Conservation (phyloP, 30 jellyfish, hydroid and myxozoan genomes). For the Aurelia aurita region DNA sequence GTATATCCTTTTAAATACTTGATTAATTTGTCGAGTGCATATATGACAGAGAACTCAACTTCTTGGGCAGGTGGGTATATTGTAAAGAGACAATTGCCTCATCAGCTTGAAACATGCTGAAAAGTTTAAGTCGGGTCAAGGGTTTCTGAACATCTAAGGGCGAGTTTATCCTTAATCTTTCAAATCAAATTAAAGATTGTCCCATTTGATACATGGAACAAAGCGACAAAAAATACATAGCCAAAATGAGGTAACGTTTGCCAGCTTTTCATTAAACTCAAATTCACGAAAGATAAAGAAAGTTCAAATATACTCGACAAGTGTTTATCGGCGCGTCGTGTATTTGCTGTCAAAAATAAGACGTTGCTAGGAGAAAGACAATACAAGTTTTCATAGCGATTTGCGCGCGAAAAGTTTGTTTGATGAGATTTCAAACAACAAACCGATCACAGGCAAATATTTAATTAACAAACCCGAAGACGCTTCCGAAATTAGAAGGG, state of each 20-base stretch:
- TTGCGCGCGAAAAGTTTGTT: slow-evolving; percentile 71
- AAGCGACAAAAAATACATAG: background rate
- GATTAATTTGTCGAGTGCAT: too few relatives aligned
- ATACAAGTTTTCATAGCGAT: slow-evolving; percentile 15
- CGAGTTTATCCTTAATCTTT: background rate
- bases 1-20: too few relatives aligned
- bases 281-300: background rate
- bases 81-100: background rate
- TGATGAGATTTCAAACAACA: background rate
- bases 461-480: background rate
- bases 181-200: background rate
- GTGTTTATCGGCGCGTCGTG: background rate
- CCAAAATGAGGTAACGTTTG: background rate
- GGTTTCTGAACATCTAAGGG: background rate
- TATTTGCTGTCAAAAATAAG: slow-evolving; percentile 26
- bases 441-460: slow-evolving; percentile 6
- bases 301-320: slow-evolving; percentile 1
- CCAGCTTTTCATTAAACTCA: background rate
- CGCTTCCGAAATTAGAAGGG: slow-evolving; percentile 34
- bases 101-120: background rate
- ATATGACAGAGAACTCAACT: too few relatives aligned
- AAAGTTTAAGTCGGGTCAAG: slow-evolving; percentile 7
- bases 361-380: slow-evolving; percentile 24
- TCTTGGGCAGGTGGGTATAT: background rate
- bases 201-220: background rate